Evolutionary conservation across 2,888 invertebrate species (phyloP).

Genomic region (Pilophorus perplexus): DNA sequence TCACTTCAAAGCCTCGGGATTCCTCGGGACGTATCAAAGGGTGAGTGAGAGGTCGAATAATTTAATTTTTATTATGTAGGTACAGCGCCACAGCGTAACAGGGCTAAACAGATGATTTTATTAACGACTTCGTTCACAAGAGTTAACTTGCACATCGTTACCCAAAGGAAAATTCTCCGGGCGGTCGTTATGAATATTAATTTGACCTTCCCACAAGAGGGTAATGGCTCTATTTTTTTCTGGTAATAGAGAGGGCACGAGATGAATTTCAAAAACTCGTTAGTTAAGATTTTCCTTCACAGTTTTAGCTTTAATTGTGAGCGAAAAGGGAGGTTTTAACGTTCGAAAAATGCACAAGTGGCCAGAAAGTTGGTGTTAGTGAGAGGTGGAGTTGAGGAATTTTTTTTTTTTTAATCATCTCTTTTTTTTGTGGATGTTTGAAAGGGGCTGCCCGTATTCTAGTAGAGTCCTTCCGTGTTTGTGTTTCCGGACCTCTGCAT

Average conservation of each 20-base stretch:
- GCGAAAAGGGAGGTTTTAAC: not conserved
- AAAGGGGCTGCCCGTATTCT: not conserved
- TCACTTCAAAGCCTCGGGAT: too few species aligned
- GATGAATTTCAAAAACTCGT: not conserved
- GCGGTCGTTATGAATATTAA: not conserved
- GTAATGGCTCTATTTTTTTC: not conserved
- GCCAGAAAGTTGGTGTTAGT: not conserved
- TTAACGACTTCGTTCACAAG: too few species aligned
- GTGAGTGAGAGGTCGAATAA: too few species aligned
- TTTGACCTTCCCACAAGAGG: not conserved
- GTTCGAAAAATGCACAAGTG: not conserved
- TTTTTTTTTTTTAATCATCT: conserved; percentile 15
- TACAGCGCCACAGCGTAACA: too few species aligned
- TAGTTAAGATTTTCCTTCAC: not conserved
- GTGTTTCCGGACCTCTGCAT: conserved; percentile 11
- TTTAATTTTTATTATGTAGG: too few species aligned
- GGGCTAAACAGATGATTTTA: too few species aligned
- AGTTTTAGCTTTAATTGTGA: not conserved
- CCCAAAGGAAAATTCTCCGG: not conserved
- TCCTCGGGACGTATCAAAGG: too few species aligned
- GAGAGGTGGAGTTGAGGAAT: not conserved
- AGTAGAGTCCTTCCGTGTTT: conserved; percentile 5
- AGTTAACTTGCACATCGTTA: not conserved
- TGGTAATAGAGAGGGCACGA: not conserved
- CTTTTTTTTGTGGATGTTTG: conserved; percentile 5